Percentiles rank a stretch among this genome's conserved stretches.
These are phyloP conservation scores for Mesopsocus fuscifrons DNA, from an alignment of 2,888 invertebrate genomes.

Conservation along the genomic window DNA sequence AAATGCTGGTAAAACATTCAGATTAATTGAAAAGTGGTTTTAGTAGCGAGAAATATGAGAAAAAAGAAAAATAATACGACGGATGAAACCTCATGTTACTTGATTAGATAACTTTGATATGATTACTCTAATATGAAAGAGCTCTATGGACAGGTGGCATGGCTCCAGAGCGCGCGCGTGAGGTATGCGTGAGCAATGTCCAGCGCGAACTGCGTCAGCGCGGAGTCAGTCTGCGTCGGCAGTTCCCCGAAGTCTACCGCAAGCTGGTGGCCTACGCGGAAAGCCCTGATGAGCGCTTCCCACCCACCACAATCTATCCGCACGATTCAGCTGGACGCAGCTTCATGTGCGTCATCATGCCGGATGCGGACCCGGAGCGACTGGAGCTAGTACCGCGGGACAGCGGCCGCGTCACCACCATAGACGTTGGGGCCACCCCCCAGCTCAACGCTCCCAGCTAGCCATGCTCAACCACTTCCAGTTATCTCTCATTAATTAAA, in stretches of 20 bases:
- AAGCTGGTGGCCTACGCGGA: constrained; percentile 68
- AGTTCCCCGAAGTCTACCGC: constrained; percentile 74
- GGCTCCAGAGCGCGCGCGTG: constrained; percentile 42
- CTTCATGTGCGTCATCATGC: constrained; percentile 84
- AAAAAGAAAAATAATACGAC: too few species aligned
- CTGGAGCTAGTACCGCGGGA: constrained; percentile 37
- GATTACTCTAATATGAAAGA: too few species aligned
- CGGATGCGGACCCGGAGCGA: constrained; percentile 48
- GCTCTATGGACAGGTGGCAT: too few species aligned
- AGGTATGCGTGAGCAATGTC: constrained; percentile 61
- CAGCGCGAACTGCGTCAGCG: constrained; percentile 55
- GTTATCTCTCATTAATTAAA: too few species aligned
- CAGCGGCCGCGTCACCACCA: constrained; percentile 36
- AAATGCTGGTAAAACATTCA: too few species aligned
- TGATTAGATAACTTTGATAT: too few species aligned
- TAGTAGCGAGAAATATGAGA: too few species aligned
- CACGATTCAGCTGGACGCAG: constrained; percentile 63
- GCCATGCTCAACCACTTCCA: too few species aligned
- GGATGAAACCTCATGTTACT: too few species aligned
- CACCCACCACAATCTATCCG: constrained; percentile 76
- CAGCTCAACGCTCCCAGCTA: background rate
- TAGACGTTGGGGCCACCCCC: constrained; percentile 34
- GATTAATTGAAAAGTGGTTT: too few species aligned
- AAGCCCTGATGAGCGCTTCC: constrained; percentile 52
- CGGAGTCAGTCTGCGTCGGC: constrained; percentile 63